Evolutionary conservation across 2,113 vertebrate species (phyloP).

Genomic region (Dermatemys mawii): DNA sequence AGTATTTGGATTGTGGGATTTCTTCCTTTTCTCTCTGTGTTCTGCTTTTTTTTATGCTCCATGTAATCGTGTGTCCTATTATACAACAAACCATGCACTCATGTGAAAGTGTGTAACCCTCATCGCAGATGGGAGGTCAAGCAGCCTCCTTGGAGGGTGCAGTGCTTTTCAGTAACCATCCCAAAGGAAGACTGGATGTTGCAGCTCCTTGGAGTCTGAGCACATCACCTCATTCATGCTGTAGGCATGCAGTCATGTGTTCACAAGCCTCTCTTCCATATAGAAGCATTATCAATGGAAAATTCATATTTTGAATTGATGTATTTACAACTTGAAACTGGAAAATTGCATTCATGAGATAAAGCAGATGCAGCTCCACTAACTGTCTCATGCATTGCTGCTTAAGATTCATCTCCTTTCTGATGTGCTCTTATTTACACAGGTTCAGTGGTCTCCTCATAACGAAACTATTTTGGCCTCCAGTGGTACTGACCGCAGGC

Average conservation of each 20-base stretch:
- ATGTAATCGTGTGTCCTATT: not conserved
- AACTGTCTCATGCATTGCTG: accelerated
- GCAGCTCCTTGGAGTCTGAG: not conserved
- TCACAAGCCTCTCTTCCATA: not conserved
- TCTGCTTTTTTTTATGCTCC: not conserved
- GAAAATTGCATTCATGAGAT: not conserved
- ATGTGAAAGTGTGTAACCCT: not conserved
- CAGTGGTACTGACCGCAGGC: slow-evolving; percentile 95
- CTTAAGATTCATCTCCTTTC: not conserved
- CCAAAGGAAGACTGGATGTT: not conserved
- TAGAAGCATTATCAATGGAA: accelerated
- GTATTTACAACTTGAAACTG: accelerated
- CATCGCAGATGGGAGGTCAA: not conserved
- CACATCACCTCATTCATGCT: not conserved
- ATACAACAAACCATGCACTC: too few species aligned
- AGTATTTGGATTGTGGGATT: slow-evolving; percentile 4
- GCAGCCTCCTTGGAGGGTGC: not conserved
- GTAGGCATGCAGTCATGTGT: accelerated
- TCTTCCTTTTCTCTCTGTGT: not conserved
- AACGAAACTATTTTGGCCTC: slow-evolving; percentile 98
- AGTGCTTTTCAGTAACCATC: accelerated
- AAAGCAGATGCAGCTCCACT: not conserved
- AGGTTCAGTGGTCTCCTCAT: slow-evolving; percentile 99
- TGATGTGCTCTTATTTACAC: not conserved
- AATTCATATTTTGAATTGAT: accelerated